Conservation (phyloP, 2,797 vertebrate species). For the Eleutherodactylus coqui region DNA sequence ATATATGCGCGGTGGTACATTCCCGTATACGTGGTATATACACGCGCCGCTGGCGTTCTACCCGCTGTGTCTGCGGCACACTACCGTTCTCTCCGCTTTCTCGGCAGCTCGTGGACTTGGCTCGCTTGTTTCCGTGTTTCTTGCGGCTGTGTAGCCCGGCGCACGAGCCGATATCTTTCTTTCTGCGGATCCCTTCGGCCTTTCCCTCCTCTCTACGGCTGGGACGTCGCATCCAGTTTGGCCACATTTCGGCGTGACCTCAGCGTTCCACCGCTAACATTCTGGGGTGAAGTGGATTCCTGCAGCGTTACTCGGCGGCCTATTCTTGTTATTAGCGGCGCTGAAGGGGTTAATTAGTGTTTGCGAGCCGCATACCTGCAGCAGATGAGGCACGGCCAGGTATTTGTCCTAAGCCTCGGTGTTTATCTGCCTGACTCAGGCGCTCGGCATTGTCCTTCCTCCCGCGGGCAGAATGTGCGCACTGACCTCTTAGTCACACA, state of each 20-base stretch:
- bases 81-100: not conserved
- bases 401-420: constrained; percentile 32
- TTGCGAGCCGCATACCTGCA: not conserved
- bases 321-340: not conserved
- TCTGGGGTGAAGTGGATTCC: too few relatives aligned
- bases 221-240: not conserved
- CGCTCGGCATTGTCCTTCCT: constrained; percentile 44
- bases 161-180: too few relatives aligned
- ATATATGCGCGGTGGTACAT: too few relatives aligned
- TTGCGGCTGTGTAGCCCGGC: not conserved
- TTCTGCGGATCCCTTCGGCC: too few relatives aligned
- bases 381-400: constrained; percentile 2
- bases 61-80: not conserved
- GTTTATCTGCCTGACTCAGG: constrained; percentile 56
- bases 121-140: not conserved
- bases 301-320: not conserved
- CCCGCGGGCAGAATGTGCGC: not conserved
- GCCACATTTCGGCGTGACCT: not conserved
- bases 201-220: too few relatives aligned
- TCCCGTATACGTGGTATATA: not conserved
- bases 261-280: not conserved
- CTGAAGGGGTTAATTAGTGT: not conserved
- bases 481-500: constrained; percentile 53
- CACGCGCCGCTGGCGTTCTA: too few relatives aligned
- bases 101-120: not conserved